Conservation (phyloP, 92 coral and sea anemone genomes). For the Pocillopora meandrina region DNA sequence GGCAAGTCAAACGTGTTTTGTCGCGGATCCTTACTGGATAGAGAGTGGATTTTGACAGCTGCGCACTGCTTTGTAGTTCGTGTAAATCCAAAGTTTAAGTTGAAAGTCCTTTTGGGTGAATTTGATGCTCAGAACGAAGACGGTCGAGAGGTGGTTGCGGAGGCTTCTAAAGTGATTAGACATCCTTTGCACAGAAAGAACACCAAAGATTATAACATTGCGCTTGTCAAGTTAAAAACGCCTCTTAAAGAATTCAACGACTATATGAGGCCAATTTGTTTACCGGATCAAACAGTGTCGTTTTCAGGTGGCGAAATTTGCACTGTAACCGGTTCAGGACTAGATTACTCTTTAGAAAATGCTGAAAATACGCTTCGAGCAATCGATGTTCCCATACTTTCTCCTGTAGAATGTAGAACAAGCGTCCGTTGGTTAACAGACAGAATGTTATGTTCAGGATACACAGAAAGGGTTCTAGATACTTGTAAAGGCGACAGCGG, state of each 20-base stretch:
- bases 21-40: constrained; percentile 63
- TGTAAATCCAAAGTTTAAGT: constrained; percentile 19
- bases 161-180: constrained; percentile 41
- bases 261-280: constrained; percentile 52
- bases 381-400: constrained; percentile 45
- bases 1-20: constrained; percentile 53
- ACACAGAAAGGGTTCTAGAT: constrained; percentile 12
- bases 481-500: constrained; percentile 61
- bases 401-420: constrained; percentile 17
- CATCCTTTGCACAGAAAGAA: constrained; percentile 27
- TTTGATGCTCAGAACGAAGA: constrained; percentile 43
- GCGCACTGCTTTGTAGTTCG: constrained; percentile 59
- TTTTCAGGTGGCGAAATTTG: constrained; percentile 45
- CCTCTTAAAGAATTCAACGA: constrained; percentile 51
- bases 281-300: constrained; percentile 39
- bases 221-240: constrained; percentile 44
- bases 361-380: constrained; percentile 24
- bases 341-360: background rate
- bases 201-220: constrained; percentile 53
- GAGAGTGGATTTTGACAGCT: constrained; percentile 60
- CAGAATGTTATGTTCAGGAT: constrained; percentile 56
- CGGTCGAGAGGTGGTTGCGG: constrained; percentile 46
- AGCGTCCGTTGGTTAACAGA: constrained; percentile 33
- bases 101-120: constrained; percentile 50
- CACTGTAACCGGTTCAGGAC: constrained; percentile 57